A percentile compares a stretch with the other conserved stretches of the same genome.
These are phyloP conservation scores for Dolichotis patagonum DNA, from an alignment of 2,113 vertebrate species.

Conservation along the genomic window DNA sequence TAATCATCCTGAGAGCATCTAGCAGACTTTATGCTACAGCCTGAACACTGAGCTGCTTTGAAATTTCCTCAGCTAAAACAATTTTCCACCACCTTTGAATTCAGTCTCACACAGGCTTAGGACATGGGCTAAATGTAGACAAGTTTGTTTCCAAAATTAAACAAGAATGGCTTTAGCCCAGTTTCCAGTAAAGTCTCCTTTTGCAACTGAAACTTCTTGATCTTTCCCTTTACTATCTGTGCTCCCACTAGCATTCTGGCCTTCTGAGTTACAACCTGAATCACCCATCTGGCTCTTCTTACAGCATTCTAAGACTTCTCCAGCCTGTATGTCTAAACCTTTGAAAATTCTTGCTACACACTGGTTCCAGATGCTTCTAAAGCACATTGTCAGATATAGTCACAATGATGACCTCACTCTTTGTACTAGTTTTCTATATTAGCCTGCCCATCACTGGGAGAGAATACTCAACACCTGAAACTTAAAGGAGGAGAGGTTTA, in stretches of 20 bases:
- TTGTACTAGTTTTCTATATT: not conserved
- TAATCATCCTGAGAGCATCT: too few species aligned
- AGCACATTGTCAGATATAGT: not conserved
- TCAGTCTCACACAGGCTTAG: not conserved
- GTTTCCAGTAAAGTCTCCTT: not conserved
- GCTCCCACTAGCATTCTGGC: not conserved
- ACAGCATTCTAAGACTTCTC: not conserved
- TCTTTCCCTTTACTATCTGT: not conserved
- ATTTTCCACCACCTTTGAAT: not conserved
- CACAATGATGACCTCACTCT: not conserved
- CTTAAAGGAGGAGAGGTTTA: not conserved
- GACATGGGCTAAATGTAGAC: not conserved
- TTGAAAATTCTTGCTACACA: not conserved
- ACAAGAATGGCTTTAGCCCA: not conserved
- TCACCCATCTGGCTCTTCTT: not conserved
- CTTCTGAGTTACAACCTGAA: not conserved
- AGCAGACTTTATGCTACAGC: not conserved
- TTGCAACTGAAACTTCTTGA: not conserved
- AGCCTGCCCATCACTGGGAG: not conserved
- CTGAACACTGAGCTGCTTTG: not conserved
- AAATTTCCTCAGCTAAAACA: not conserved
- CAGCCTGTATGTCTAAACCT: not conserved
- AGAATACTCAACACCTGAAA: not conserved
- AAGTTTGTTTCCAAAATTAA: not conserved
- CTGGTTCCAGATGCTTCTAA: not conserved